Percentiles rank a stretch among this genome's conserved stretches.
Evolutionary conservation across 2,888 invertebrate genomes (phyloP).

Genomic region (Argynnis bischoffii): DNA sequence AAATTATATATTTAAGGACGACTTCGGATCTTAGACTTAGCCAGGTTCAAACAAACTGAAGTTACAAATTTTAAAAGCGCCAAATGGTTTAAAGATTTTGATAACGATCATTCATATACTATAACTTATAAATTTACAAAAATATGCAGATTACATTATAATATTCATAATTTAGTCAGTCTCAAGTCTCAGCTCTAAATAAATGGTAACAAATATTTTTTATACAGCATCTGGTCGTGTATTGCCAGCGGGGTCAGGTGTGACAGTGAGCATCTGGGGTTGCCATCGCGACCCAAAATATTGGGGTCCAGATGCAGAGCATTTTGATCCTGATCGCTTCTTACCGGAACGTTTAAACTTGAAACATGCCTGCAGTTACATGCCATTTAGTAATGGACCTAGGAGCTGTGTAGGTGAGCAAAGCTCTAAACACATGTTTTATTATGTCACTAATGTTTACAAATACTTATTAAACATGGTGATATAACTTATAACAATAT

Average conservation of each 20-base stretch:
- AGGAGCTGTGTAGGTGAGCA: constrained; percentile 78
- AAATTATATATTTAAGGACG: no score
- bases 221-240: constrained; percentile 61
- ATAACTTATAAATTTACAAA: no score
- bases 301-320: constrained; percentile 83
- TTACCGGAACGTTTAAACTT: constrained; percentile 74
- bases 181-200: no score
- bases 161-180: background rate
- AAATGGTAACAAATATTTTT: background rate
- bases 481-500: no score
- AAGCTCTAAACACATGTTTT: background rate
- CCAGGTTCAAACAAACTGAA: no score
- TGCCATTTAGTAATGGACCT: constrained; percentile 80
- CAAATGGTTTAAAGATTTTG: no score
- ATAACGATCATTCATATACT: no score
- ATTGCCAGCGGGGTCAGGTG: constrained; percentile 73
- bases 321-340: constrained; percentile 85
- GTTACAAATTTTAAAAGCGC: no score
- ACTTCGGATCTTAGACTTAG: no score
- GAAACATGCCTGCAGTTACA: constrained; percentile 65
- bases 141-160: background rate
- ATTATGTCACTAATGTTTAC: no score
- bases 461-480: no score
- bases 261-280: constrained; percentile 74
- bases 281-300: constrained; percentile 79